A percentile compares a stretch with the other conserved stretches of the same genome.
These are phyloP conservation scores for Pollenia griseotomentosa DNA, from an alignment of 2,888 invertebrate species.

Conservation along the genomic window DNA sequence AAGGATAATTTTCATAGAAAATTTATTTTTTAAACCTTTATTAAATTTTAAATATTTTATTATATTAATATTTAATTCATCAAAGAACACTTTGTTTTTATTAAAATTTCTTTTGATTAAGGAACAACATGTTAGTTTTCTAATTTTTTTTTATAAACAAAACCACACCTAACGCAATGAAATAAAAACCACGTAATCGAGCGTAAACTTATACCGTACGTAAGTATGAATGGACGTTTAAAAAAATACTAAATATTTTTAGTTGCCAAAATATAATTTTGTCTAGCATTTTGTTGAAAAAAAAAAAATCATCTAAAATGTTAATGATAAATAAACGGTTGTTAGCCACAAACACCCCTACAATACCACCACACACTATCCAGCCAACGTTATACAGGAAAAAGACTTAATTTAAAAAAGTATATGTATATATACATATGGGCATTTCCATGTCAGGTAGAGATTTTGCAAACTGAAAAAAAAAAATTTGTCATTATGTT, in stretches of 20 bases:
- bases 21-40: too few relatives aligned
- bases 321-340: constrained; percentile 56
- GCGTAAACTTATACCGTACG: constrained; percentile 32
- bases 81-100: too few relatives aligned
- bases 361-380: constrained; percentile 3
- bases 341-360: background rate
- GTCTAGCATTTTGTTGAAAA: constrained; percentile 37
- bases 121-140: background rate
- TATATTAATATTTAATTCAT: too few relatives aligned
- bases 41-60: too few relatives aligned
- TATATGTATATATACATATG: too few relatives aligned
- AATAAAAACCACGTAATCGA: constrained; percentile 25
- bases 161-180: constrained; percentile 53
- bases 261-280: constrained; percentile 50
- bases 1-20: too few relatives aligned
- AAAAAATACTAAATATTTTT: constrained; percentile 66
- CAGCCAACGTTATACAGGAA: constrained; percentile 54
- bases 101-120: background rate
- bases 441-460: too few relatives aligned
- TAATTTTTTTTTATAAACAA: background rate
- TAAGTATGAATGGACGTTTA: constrained; percentile 57
- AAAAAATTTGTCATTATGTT: too few relatives aligned
- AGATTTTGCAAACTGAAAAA: too few relatives aligned
- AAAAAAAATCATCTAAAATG: constrained; percentile 47
- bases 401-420: constrained; percentile 61